phyloP scores from a whole-genome alignment of 2,888 invertebrate species.

The Osmoderma eremita region DNA sequence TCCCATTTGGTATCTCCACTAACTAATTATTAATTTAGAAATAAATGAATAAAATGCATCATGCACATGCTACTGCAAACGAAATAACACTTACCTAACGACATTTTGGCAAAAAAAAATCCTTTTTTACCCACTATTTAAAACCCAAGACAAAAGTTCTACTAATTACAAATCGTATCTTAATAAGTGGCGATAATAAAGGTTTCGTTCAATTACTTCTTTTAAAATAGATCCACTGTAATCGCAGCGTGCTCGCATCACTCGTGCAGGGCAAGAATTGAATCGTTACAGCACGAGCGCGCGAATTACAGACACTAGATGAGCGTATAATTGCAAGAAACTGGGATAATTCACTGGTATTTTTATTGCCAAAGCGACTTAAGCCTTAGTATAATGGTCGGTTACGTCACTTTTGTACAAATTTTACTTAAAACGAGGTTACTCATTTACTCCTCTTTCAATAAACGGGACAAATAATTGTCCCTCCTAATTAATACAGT shows the following conservation, averaged over 20 bases:
- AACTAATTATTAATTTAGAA: too few relatives aligned
- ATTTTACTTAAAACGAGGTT: constrained; percentile 42
- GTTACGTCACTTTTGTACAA: constrained; percentile 44
- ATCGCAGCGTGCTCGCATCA: constrained; percentile 13
- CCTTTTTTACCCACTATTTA: too few relatives aligned
- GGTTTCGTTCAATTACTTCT: too few relatives aligned
- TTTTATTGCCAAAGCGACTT: constrained; percentile 37
- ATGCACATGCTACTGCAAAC: too few relatives aligned
- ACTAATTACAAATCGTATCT: too few relatives aligned
- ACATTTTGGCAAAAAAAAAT: too few relatives aligned
- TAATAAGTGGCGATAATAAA: too few relatives aligned
- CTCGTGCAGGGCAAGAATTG: constrained; percentile 13
- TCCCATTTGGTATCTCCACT: too few relatives aligned
- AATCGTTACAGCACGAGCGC: neutral
- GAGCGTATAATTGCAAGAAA: constrained; percentile 33
- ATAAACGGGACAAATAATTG: constrained; percentile 38
- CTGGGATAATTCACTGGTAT: constrained; percentile 42
- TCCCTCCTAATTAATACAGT: constrained; percentile 34
- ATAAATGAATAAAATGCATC: too few relatives aligned
- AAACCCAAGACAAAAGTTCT: too few relatives aligned
- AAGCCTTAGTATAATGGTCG: constrained; percentile 14
- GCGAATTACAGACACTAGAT: constrained; percentile 27
- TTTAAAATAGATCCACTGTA: too few relatives aligned
- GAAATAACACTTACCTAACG: too few relatives aligned
- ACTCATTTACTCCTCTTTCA: constrained; percentile 39